Base-by-base conservation (phyloP, 2,888 invertebrate species). In the Luperina nickerlii region DNA sequence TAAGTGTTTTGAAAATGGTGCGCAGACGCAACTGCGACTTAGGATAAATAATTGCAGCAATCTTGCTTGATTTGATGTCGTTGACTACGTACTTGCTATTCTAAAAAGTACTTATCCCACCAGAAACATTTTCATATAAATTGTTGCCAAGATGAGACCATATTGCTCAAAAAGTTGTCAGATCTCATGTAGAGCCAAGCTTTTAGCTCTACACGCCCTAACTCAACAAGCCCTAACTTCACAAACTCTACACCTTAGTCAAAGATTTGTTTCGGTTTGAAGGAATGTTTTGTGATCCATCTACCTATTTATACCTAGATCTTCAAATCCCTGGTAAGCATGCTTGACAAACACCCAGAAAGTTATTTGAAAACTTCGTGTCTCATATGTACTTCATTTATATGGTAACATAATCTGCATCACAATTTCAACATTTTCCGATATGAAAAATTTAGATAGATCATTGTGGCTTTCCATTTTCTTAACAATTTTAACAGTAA, bases 1-100 rank as follows among this genome's bases (percentile, higher is more conserved):
- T 85, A 87, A 84, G 79, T 84, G 82, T 86, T 87, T 90, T 87
- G 85, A 85, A 77, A 85, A 83, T 76, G 68, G 67, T 83, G 75
- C 74, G 70, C 65, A 60, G 62, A 79, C 76, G 83, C 83, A 80
- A 87, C 76, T 66, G 68, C 20, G n/a, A 69, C 82, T 57, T 76
- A 77, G 48, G 81, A 84, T 89, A 85, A 74, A 86, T 74, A 48
- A 84, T 82, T 80, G 48, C 78, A 81, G 78, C 45, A 82, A 76
- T 82, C 69, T 62, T 24, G 20, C 54, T 70, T 76, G 66, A 66
- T 75, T 54, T n/a, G 24, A 27, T 72, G 63, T 38, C 68, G 51
- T 60, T 62, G 70, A 5, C 38, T 38, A 38, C n/a, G 15, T 48
- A 13, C 8, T 27, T 45, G 5, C 0, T 42, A 8, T 76, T 42